These are phyloP conservation scores for Drosophila tropicalis DNA, from an alignment of 1,140 invertebrate species.

Conservation along the genomic window DNA sequence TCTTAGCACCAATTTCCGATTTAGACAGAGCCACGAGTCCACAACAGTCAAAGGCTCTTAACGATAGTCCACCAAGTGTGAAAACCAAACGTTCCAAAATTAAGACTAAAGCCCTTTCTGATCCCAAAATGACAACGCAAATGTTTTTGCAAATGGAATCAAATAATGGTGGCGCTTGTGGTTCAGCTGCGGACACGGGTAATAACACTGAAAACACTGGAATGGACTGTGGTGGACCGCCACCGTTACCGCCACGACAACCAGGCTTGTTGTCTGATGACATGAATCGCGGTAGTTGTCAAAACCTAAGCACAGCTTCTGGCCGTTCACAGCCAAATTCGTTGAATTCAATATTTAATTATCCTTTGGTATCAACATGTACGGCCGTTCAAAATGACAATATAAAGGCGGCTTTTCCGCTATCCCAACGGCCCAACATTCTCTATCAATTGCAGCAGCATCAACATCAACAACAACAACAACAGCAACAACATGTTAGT, in stretches of 20 bases:
- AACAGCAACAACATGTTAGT: conserved; percentile 59
- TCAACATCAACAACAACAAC: conserved; percentile 64
- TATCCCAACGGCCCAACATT: conserved; percentile 85
- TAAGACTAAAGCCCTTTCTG: conserved; percentile 80
- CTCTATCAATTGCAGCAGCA: conserved; percentile 84
- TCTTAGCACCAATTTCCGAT: conserved; percentile 75
- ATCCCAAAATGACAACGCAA: conserved; percentile 83
- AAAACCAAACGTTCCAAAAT: conserved; percentile 75
- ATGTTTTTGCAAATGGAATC: conserved; percentile 83
- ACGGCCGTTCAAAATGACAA: conserved; percentile 80
- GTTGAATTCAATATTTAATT: conserved; percentile 78
- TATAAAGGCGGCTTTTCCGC: conserved; percentile 77
- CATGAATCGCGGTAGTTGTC: conserved; percentile 66
- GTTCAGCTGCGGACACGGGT: background rate
- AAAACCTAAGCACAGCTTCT: conserved; percentile 57
- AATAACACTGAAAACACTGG: conserved; percentile 35
- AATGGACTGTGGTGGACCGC: conserved; percentile 68
- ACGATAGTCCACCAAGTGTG: conserved; percentile 37
- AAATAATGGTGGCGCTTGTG: conserved; percentile 26
- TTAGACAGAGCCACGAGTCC: conserved; percentile 70
- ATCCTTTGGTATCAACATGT: conserved; percentile 82
- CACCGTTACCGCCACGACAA: conserved; percentile 78
- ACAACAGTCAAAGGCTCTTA: conserved; percentile 38
- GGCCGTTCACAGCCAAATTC: conserved; percentile 78
- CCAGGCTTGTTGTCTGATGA: conserved; percentile 78